These are phyloP conservation scores for Sphyrna mokarran DNA, from an alignment of 2,113 vertebrate species.

Conservation along the genomic window DNA sequence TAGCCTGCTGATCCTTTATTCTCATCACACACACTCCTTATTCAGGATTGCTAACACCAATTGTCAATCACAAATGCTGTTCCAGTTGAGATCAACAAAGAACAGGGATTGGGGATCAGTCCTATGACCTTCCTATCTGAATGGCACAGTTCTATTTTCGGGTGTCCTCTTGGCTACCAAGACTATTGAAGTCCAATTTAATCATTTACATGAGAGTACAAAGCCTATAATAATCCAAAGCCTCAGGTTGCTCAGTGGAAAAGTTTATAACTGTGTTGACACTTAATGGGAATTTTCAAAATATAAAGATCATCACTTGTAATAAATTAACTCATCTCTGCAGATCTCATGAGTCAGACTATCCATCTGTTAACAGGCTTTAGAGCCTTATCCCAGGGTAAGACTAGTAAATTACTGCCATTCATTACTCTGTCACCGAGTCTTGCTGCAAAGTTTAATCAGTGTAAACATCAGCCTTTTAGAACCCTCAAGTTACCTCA, in stretches of 20 bases:
- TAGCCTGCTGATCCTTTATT: not conserved
- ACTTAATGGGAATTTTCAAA: not conserved
- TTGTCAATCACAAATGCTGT: not conserved
- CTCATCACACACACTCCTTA: not conserved
- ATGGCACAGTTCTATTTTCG: not conserved
- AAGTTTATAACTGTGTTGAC: not conserved
- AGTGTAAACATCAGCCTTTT: slow-evolving; percentile 17
- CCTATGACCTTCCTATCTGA: not conserved
- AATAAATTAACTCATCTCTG: not conserved
- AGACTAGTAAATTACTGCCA: not conserved
- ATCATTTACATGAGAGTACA: not conserved
- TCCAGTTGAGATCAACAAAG: not conserved
- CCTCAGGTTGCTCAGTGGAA: not conserved
- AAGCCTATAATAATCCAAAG: not conserved
- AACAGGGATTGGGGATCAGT: not conserved
- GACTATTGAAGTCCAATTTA: not conserved
- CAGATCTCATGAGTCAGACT: not conserved
- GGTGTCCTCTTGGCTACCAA: not conserved
- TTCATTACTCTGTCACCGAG: not conserved
- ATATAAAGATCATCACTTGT: not conserved
- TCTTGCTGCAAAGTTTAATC: slow-evolving; percentile 1
- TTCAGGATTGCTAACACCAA: not conserved
- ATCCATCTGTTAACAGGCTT: not conserved
- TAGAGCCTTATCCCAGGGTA: not conserved
- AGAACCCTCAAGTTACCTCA: not conserved